Evolutionary conservation across 2,888 invertebrate genomes (phyloP).

Genomic region (Tinea pellionella): DNA sequence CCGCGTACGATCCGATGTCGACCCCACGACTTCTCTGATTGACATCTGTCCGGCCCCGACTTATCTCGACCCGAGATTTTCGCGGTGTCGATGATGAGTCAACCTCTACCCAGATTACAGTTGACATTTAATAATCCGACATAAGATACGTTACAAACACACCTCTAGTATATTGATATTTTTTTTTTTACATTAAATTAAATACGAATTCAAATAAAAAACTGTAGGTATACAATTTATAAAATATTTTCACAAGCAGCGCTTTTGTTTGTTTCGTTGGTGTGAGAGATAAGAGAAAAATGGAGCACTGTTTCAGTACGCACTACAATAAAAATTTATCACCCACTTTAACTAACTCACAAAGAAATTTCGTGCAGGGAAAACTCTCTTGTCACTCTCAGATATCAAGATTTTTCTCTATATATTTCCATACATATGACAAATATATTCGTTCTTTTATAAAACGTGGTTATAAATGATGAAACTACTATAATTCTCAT

Average conservation of each 20-base stretch:
- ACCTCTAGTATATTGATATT: background rate
- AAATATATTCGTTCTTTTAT: background rate
- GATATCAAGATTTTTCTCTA: slow-evolving; percentile 2
- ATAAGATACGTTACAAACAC: background rate
- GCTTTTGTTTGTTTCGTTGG: slow-evolving; percentile 6
- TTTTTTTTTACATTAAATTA: background rate
- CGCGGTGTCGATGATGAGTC: slow-evolving; percentile 3
- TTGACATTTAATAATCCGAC: background rate
- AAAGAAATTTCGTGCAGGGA: slow-evolving; percentile 1
- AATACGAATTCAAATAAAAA: background rate
- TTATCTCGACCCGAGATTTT: slow-evolving; percentile 9
- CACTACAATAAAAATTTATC: slow-evolving; percentile 12
- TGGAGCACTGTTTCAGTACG: slow-evolving; percentile 5
- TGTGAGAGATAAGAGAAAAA: slow-evolving; percentile 9
- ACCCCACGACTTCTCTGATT: slow-evolving; percentile 26
- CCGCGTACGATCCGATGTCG: slow-evolving; percentile 31
- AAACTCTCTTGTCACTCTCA: slow-evolving; percentile 6
- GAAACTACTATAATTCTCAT: no score
- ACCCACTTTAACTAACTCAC: slow-evolving; percentile 13
- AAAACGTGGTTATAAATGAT: no score
- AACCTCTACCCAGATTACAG: slow-evolving; percentile 8
- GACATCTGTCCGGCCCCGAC: slow-evolving; percentile 36
- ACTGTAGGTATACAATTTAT: background rate
- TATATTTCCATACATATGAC: slow-evolving; percentile 9
- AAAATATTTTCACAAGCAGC: background rate